Base-by-base conservation (phyloP, 2,888 invertebrate genomes). In the Rhingia rostrata region DNA sequence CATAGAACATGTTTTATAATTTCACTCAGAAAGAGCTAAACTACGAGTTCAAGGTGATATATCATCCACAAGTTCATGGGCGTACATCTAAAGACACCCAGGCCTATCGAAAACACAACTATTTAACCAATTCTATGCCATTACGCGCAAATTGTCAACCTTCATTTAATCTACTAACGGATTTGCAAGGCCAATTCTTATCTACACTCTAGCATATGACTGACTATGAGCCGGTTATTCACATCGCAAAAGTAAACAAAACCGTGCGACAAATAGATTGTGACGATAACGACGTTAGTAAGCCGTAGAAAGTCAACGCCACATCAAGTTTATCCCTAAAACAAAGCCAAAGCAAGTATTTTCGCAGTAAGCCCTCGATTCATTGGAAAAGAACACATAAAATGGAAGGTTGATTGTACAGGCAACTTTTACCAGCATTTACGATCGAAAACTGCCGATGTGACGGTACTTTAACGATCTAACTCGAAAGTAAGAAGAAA, bases 391-490 rank as follows among this genome's bases (percentile, higher is more conserved):
- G 22, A 22, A 22, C n/a, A 35, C 14, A 41, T 64, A 43, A 58
- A 67, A 66, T 22, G 22, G 33, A 35, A 43, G 53, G 51, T 39
- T 63, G 22, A 22, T 22, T 1, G 22, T 22, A 12, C 35, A 2
- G 39, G 33, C 12, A 45, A 30, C 54, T 35, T 73, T 73, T 45
- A 47, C 53, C 30, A 37, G 9, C 53, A n/a, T 73, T 73, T 45
- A 63, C 53, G 53, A 53, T 33, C 45, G 9, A 35, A 33, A 61
- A 12, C 37, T 63, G 35, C 7, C 51, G n/a, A 6, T 60, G n/a
- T 53, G 35, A 51, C 51, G 60, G 49, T 51, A 47, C 41, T 72
- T 70, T 72, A 58, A 75, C 64, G 33, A 60, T 43, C 14, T 9
- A 41, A 53, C 30, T 47, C 22, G 41, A 45, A 43, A 30, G 32